Evolutionary conservation across 2,888 invertebrate species (phyloP).

Genomic region (Ephialtes manifestator): DNA sequence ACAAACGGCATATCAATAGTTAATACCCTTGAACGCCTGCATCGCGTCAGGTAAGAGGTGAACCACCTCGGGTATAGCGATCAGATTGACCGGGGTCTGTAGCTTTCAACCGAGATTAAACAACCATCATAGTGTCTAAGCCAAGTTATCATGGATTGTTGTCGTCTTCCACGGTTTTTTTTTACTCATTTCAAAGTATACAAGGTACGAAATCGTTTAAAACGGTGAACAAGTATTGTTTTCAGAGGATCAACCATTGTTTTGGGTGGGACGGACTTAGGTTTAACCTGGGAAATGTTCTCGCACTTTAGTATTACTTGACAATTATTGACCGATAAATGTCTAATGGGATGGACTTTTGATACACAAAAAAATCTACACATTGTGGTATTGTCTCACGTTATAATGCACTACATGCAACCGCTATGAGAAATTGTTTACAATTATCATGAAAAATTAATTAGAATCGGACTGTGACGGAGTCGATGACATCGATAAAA

Average conservation of each 20-base stretch:
- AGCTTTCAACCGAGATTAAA: neutral
- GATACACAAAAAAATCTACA: neutral
- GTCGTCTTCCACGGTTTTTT: neutral
- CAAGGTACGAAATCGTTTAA: neutral
- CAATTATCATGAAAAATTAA: too few species aligned
- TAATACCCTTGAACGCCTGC: neutral
- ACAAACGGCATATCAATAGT: constrained; percentile 2
- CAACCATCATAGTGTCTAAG: neutral
- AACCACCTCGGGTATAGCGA: neutral
- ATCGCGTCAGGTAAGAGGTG: neutral
- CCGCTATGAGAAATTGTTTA: too few species aligned
- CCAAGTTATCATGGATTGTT: neutral
- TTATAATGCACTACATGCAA: neutral
- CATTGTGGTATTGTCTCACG: neutral
- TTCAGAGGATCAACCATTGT: neutral
- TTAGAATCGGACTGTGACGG: too few species aligned
- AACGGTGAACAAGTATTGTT: neutral
- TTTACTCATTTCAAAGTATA: neutral
- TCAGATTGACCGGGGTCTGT: neutral
- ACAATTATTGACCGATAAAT: neutral
- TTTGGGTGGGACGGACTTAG: neutral
- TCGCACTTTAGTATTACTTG: neutral
- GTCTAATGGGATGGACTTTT: neutral
- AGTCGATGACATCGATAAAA: too few species aligned
- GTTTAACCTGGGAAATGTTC: neutral